phyloP scores from a whole-genome alignment of 53 echinoderm and acorn worm species.

The Pentamera pediparva region DNA sequence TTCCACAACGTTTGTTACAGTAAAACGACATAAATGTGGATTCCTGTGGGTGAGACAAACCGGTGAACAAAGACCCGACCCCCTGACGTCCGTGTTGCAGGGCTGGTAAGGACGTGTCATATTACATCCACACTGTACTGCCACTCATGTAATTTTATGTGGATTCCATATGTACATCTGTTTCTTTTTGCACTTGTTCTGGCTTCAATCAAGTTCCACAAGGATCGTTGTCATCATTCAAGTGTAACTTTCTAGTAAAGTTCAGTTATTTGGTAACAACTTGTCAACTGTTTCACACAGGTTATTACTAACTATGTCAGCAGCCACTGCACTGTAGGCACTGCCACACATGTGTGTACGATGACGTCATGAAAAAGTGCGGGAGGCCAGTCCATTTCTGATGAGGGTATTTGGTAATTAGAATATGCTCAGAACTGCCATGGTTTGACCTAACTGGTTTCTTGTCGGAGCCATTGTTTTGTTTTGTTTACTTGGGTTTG shows the following conservation, averaged over 20 bases:
- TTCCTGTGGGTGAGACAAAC: background rate
- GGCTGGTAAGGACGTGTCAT: slow-evolving; percentile 23
- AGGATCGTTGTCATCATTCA: too few relatives aligned
- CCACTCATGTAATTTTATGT: background rate
- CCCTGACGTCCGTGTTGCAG: slow-evolving; percentile 14
- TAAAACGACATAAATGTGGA: slow-evolving; percentile 3
- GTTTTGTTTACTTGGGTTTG: too few relatives aligned
- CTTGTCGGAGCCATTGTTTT: too few relatives aligned
- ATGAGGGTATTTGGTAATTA: background rate
- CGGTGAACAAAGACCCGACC: slow-evolving; percentile 18
- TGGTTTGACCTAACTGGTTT: too few relatives aligned
- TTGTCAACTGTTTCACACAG: too few relatives aligned
- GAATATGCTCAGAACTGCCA: background rate
- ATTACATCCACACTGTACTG: background rate
- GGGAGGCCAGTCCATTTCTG: slow-evolving; percentile 15
- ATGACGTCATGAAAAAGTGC: slow-evolving; percentile 24
- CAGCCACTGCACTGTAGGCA: too few relatives aligned
- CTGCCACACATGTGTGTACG: slow-evolving; percentile 22
- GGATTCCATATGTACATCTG: too few relatives aligned
- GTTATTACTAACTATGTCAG: too few relatives aligned
- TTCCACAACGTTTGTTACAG: background rate
- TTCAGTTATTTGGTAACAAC: too few relatives aligned
- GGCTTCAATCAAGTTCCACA: too few relatives aligned
- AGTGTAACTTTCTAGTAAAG: too few relatives aligned
- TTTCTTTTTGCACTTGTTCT: too few relatives aligned